phyloP scores from a whole-genome alignment of 2,113 vertebrate species.

The Myrmecobius fasciatus region DNA sequence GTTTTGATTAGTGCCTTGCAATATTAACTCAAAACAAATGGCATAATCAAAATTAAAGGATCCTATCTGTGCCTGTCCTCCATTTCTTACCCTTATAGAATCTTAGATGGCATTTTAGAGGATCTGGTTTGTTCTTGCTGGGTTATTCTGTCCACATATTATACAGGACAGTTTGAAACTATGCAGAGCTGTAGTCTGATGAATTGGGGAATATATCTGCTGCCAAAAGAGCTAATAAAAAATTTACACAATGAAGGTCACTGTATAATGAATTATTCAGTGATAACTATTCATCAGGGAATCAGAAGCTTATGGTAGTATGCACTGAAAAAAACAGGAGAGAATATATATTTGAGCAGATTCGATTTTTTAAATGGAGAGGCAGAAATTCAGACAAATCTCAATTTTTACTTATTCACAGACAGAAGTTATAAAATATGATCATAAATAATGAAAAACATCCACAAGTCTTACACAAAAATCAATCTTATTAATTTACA shows the following conservation, averaged over 20 bases:
- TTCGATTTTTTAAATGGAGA: slow-evolving; percentile 51
- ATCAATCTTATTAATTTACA: background rate
- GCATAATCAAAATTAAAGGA: background rate
- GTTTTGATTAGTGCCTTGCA: background rate
- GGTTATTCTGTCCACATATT: background rate
- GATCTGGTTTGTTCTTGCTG: slow-evolving; percentile 19
- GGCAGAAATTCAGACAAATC: slow-evolving; percentile 34
- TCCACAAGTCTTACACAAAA: background rate
- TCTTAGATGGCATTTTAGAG: slow-evolving; percentile 5
- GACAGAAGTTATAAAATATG: background rate
- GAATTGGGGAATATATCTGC: slow-evolving; percentile 45
- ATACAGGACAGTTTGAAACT: slow-evolving; percentile 45
- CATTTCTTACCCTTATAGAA: background rate
- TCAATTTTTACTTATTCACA: slow-evolving; percentile 4
- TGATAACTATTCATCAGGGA: slow-evolving; percentile 57
- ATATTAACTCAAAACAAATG: background rate
- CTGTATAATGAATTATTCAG: slow-evolving; percentile 76
- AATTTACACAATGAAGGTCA: slow-evolving; percentile 65
- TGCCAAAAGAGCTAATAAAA: slow-evolving; percentile 74
- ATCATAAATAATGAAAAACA: background rate
- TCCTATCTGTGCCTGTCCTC: background rate
- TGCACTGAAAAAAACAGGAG: slow-evolving; percentile 60
- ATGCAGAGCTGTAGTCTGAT: slow-evolving; percentile 50
- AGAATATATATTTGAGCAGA: slow-evolving; percentile 45
- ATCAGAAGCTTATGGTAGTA: slow-evolving; percentile 61